These are phyloP conservation scores for Dione juno DNA, from an alignment of 2,888 invertebrate species.

Conservation along the genomic window DNA sequence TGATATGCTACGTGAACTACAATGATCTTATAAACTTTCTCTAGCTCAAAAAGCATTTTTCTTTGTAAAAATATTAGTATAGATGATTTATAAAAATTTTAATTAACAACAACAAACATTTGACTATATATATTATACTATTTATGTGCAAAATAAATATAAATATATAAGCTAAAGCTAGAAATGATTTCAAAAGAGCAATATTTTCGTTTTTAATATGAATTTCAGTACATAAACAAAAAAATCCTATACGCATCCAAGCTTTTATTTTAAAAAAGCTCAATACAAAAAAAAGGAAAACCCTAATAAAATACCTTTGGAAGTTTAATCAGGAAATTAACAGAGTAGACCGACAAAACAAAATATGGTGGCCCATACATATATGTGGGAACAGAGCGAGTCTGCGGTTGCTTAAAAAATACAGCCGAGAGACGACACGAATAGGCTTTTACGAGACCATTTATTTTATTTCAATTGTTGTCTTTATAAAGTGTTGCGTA, in stretches of 20 bases:
- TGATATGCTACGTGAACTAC: no score
- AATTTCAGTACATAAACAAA: not conserved
- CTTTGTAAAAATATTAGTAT: no score
- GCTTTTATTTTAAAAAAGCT: constrained; percentile 55
- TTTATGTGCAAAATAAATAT: no score
- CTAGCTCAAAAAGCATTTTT: no score
- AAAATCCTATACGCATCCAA: not conserved
- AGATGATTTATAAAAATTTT: no score
- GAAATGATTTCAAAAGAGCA: no score
- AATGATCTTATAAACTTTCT: no score
- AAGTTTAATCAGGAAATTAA: constrained; percentile 82
- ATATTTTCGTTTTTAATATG: no score
- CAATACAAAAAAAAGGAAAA: constrained; percentile 68
- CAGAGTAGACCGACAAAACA: constrained; percentile 73
- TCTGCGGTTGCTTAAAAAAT: constrained; percentile 57
- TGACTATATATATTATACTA: no score
- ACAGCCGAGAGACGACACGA: constrained; percentile 53
- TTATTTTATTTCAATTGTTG: constrained; percentile 35
- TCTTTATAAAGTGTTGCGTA: constrained; percentile 35
- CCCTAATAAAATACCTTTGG: constrained; percentile 63
- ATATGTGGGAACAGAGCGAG: constrained; percentile 61
- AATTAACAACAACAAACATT: no score
- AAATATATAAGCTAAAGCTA: no score
- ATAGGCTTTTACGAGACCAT: constrained; percentile 47
- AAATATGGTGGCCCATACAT: constrained; percentile 63